Percentiles rank a stretch among this genome's conserved stretches.
These are phyloP conservation scores for Hapalemur alaotrensis DNA, from an alignment of 2,797 vertebrate species.

Conservation along the genomic window DNA sequence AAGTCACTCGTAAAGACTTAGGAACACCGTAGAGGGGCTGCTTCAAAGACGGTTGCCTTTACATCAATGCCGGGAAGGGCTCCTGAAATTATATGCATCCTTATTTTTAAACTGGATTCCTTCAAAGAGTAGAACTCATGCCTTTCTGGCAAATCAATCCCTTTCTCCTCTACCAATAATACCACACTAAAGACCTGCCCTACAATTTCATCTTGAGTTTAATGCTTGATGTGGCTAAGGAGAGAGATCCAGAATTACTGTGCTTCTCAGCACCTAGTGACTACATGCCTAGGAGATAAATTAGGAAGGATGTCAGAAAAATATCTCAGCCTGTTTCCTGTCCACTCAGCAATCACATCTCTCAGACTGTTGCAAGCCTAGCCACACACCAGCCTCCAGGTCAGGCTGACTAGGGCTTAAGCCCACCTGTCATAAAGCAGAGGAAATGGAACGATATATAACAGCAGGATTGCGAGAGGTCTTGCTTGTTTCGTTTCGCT, in stretches of 20 bases:
- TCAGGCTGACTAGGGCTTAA: neutral
- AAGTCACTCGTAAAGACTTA: neutral
- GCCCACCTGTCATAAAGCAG: neutral
- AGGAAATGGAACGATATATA: neutral
- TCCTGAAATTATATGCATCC: neutral
- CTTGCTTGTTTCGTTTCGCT: neutral
- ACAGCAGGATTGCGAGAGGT: neutral
- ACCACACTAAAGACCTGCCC: neutral
- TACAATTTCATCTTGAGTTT: neutral
- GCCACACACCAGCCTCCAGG: neutral
- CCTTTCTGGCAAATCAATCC: neutral
- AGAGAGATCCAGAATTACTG: neutral
- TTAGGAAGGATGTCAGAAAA: neutral
- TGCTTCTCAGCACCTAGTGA: neutral
- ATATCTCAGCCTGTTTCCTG: neutral
- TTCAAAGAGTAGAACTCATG: neutral
- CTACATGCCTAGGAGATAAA: neutral
- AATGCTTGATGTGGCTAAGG: neutral
- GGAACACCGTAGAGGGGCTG: neutral
- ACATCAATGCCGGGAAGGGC: neutral
- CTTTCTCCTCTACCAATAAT: neutral
- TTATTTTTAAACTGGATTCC: neutral
- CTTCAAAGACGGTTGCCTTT: neutral
- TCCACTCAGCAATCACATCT: neutral
- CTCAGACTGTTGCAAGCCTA: neutral